Evolutionary conservation across 2,797 vertebrate species (phyloP).

Genomic region (Neomorphus geoffroyi): DNA sequence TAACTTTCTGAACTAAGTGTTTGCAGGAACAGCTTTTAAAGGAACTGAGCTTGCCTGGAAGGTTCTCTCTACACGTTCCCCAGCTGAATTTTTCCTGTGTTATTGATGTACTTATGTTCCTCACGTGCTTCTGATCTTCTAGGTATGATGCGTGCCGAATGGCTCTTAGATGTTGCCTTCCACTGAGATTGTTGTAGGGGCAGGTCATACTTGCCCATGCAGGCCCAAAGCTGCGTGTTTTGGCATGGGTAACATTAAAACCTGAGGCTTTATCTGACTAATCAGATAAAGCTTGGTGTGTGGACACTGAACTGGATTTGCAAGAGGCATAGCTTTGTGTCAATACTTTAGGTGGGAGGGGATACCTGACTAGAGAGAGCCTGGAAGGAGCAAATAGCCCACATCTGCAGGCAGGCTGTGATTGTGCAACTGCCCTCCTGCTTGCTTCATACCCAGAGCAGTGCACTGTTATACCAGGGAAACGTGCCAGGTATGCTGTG

Average conservation of each 20-base stretch:
- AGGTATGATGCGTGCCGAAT: background rate
- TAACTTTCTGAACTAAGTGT: background rate
- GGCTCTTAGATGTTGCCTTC: background rate
- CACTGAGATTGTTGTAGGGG: background rate
- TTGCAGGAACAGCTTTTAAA: background rate
- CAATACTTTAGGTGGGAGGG: background rate
- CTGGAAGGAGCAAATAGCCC: background rate
- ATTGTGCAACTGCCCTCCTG: background rate
- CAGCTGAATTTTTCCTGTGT: background rate
- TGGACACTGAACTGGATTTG: background rate
- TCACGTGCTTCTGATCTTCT: background rate
- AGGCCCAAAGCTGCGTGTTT: background rate
- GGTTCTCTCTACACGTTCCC: accelerated
- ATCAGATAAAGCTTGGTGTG: background rate
- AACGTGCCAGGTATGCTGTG: background rate
- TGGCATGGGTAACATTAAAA: background rate
- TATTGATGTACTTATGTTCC: background rate
- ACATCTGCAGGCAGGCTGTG: background rate
- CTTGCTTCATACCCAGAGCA: background rate
- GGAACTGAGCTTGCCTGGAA: background rate
- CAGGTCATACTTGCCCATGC: background rate
- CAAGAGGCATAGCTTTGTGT: background rate
- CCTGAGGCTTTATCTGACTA: background rate
- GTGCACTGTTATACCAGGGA: background rate
- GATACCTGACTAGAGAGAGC: background rate